Percentiles rank a stretch among this genome's conserved stretches.
Conservation (phyloP, 92 coral and sea anemone genomes). For the Umimayanthus chanpuru region DNA sequence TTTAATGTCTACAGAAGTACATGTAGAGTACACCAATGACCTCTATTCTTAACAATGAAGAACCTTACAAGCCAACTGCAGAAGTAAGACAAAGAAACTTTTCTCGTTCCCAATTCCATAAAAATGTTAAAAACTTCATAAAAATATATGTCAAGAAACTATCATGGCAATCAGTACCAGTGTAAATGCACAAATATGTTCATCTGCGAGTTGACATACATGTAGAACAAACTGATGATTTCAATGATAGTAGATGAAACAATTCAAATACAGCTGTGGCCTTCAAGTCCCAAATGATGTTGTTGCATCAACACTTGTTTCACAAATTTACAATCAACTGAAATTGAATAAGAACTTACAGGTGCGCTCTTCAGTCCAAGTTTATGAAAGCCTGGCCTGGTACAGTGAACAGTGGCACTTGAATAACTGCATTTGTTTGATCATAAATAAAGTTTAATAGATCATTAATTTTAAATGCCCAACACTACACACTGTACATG, state of each 20-base stretch:
- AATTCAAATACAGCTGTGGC: not conserved
- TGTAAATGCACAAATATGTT: no score
- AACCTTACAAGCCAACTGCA: no score
- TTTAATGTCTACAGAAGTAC: no score
- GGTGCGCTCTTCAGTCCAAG: conserved; percentile 2
- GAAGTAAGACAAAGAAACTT: not conserved
- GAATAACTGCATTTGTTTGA: not conserved
- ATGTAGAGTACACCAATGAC: no score
- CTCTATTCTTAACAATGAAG: no score
- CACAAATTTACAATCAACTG: not conserved
- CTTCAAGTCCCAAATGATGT: not conserved
- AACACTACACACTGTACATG: no score
- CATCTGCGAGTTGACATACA: no score
- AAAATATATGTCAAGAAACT: no score
- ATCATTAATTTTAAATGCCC: not conserved
- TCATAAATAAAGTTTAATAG: not conserved
- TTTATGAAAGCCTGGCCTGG: conserved; percentile 35
- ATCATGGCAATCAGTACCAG: no score
- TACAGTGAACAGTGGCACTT: conserved; percentile 30
- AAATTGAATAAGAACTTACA: not conserved
- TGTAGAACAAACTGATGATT: no score
- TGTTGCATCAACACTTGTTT: not conserved
- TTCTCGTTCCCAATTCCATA: no score
- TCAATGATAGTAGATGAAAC: not conserved
- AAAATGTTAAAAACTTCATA: no score